Conservation (phyloP, 2,888 invertebrate species). For the Chrysotoxum bicinctum region DNA sequence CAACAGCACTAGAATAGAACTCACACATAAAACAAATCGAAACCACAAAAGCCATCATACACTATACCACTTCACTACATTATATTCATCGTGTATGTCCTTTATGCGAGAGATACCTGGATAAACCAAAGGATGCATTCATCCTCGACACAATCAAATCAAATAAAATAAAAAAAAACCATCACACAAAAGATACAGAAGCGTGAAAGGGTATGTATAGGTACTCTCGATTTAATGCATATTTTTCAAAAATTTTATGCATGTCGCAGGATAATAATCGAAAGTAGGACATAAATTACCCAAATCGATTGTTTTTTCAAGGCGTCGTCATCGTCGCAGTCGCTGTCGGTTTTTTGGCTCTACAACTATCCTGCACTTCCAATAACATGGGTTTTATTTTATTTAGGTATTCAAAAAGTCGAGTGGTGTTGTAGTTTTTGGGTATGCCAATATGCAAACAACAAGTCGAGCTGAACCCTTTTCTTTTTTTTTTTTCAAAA, state of each 20-base stretch:
- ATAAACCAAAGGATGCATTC: conserved; percentile 48
- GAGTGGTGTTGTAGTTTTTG: conserved; percentile 49
- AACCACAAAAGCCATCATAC: conserved; percentile 60
- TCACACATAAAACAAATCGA: conserved; percentile 47
- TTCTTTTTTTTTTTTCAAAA: conserved; percentile 3
- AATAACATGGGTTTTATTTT: conserved; percentile 59
- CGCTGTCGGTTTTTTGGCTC: neutral
- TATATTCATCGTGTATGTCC: conserved; percentile 17
- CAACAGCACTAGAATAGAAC: conserved; percentile 12
- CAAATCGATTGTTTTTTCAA: conserved; percentile 71
- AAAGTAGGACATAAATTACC: conserved; percentile 72
- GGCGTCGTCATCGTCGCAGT: conserved; percentile 53
- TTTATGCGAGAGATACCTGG: conserved; percentile 19
- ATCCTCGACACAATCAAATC: conserved; percentile 60
- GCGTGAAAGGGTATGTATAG: conserved; percentile 50
- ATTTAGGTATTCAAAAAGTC: conserved; percentile 9
- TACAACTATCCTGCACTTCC: conserved; percentile 28
- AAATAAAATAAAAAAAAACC: conserved; percentile 25
- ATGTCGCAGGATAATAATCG: conserved; percentile 72
- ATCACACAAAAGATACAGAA: conserved; percentile 31
- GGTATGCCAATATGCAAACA: conserved; percentile 56
- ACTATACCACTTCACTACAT: neutral
- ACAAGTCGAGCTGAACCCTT: conserved; percentile 61
- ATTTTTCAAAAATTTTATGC: conserved; percentile 64
- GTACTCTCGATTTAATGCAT: conserved; percentile 71